phyloP scores from a whole-genome alignment of 2,113 vertebrate genomes.

The Pteruthius melanotis region DNA sequence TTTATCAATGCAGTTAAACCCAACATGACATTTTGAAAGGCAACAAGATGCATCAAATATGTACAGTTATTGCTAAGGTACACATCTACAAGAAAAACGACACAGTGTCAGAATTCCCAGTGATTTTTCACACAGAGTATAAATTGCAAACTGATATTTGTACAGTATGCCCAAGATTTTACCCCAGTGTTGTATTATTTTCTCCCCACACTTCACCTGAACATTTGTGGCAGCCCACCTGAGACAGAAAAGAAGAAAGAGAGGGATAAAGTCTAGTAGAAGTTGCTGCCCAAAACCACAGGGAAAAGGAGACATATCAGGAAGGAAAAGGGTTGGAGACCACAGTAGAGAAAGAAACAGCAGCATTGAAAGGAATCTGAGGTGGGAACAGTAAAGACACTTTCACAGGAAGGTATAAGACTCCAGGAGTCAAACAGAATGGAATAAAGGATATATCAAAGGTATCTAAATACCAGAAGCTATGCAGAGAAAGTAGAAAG shows the following conservation, averaged over 20 bases:
- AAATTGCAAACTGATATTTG: background rate
- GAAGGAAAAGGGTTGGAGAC: background rate
- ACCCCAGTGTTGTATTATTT: background rate
- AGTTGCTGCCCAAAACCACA: background rate
- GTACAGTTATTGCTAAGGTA: background rate
- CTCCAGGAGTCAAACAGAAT: background rate
- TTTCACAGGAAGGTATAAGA: background rate
- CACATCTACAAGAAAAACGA: background rate
- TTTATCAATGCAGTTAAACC: background rate
- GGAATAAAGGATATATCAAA: background rate
- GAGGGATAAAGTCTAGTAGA: background rate
- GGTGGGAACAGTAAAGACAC: background rate
- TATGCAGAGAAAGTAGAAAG: background rate
- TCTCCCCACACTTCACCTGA: background rate
- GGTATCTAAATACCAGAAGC: background rate
- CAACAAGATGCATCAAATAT: background rate
- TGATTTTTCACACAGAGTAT: background rate
- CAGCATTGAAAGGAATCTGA: background rate
- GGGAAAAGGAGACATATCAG: background rate
- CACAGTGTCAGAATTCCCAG: background rate
- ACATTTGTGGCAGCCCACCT: background rate
- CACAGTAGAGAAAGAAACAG: background rate
- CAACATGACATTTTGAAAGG: background rate
- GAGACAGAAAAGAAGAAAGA: background rate
- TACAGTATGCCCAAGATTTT: background rate